Conservation (phyloP, 2,888 invertebrate species). For the Cryptus armator region DNA sequence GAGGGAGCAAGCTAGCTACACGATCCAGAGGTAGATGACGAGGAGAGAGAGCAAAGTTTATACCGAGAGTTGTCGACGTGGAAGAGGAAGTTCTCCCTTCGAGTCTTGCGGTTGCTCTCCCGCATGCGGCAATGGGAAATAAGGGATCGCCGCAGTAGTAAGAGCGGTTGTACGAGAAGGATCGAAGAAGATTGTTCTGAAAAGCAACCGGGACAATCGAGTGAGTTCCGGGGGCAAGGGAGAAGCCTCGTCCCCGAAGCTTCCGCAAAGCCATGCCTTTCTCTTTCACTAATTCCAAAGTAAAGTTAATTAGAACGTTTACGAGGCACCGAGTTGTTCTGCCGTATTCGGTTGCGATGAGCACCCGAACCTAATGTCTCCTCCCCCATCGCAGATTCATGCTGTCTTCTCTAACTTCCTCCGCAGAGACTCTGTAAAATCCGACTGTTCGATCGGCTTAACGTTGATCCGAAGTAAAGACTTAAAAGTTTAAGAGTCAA, state of each 20-base stretch:
- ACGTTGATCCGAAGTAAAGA: background rate
- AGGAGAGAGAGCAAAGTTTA: conserved; percentile 69
- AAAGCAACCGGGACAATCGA: conserved; percentile 46
- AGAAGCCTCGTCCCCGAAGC: conserved; percentile 62
- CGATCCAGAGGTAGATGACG: conserved; percentile 8
- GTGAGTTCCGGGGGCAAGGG: conserved; percentile 12
- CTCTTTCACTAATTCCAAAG: conserved; percentile 65
- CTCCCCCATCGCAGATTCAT: background rate
- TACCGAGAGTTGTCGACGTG: conserved; percentile 66
- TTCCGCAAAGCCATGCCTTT: conserved; percentile 67
- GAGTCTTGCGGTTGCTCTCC: conserved; percentile 57
- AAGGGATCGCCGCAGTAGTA: background rate
- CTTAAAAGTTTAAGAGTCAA: background rate
- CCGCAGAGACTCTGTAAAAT: background rate
- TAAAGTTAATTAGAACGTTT: conserved; percentile 75
- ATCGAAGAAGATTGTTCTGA: conserved; percentile 43
- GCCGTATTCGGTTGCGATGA: conserved; percentile 35
- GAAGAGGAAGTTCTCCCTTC: conserved; percentile 70
- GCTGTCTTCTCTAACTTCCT: background rate
- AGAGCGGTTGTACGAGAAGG: conserved; percentile 27
- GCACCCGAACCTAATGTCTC: background rate
- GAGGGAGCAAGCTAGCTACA: conserved; percentile 37
- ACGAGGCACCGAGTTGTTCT: conserved; percentile 63
- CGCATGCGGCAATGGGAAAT: conserved; percentile 54
- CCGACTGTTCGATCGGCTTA: background rate